These are phyloP conservation scores for Cathartes aura DNA, from an alignment of 2,113 vertebrate genomes.

Conservation along the genomic window DNA sequence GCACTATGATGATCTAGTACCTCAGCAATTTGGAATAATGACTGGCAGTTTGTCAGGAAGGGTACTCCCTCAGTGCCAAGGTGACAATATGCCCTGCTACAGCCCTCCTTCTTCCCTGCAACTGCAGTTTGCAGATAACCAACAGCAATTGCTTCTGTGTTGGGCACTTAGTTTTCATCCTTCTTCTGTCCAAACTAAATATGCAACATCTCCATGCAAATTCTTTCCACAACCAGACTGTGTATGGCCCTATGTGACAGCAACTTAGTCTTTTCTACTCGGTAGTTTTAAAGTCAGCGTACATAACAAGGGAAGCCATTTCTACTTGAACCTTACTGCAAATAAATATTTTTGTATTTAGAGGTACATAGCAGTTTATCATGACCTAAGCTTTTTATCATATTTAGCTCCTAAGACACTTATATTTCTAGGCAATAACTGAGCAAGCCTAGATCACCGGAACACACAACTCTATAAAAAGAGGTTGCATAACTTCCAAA, in stretches of 20 bases:
- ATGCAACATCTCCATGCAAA: background rate
- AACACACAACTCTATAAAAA: constrained; percentile 39
- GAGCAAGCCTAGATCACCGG: background rate
- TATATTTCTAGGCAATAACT: background rate
- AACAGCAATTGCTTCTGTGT: background rate
- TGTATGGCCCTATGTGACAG: fast-evolving
- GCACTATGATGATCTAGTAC: background rate
- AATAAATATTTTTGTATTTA: background rate
- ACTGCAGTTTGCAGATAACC: background rate
- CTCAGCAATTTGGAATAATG: background rate
- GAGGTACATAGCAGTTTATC: background rate
- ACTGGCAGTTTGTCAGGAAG: background rate
- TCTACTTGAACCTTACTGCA: background rate
- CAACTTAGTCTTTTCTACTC: background rate
- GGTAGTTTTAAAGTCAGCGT: background rate
- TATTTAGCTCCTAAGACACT: background rate
- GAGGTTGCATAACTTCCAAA: constrained; percentile 38
- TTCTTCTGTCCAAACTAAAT: background rate
- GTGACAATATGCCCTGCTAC: background rate
- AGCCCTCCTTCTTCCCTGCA: background rate
- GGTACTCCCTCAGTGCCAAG: background rate
- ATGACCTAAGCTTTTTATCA: background rate
- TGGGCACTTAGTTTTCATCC: background rate
- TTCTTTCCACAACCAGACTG: background rate
- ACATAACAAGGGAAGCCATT: background rate